Conservation (phyloP, 2,113 vertebrate species). For the Athene noctua region DNA sequence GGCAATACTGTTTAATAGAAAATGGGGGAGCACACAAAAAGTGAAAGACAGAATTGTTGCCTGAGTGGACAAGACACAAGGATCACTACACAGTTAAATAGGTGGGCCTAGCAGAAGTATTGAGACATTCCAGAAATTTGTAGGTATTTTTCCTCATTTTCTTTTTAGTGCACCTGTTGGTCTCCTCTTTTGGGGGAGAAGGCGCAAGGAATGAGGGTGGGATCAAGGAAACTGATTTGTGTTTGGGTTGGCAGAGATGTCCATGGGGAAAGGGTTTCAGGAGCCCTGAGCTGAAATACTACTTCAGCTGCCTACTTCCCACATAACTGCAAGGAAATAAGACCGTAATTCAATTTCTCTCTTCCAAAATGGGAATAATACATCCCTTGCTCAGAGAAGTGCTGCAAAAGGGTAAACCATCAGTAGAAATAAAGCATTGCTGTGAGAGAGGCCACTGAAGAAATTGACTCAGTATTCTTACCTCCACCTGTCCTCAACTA, state of each 20-base stretch:
- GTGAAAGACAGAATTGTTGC: not conserved
- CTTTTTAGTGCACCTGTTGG: not conserved
- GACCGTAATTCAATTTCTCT: not conserved
- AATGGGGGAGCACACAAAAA: not conserved
- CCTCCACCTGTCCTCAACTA: not conserved
- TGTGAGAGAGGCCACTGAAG: not conserved
- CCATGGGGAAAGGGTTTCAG: not conserved
- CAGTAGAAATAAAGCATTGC: not conserved
- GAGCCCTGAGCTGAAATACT: not conserved
- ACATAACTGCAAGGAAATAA: not conserved
- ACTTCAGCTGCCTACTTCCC: not conserved
- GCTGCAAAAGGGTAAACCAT: not conserved
- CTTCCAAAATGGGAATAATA: not conserved
- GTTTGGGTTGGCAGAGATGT: not conserved
- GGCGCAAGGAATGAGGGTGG: not conserved
- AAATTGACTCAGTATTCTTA: not conserved
- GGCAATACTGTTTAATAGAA: constrained; percentile 1
- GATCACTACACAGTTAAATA: not conserved
- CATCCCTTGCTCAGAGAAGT: not conserved
- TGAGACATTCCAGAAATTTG: not conserved
- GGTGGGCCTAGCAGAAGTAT: not conserved
- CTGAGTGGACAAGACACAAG: not conserved
- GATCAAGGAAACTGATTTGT: not conserved
- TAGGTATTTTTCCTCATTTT: not conserved
- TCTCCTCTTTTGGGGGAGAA: not conserved